Base-by-base conservation (phyloP, 2,113 vertebrate genomes). In the Dasypus novemcinctus region DNA sequence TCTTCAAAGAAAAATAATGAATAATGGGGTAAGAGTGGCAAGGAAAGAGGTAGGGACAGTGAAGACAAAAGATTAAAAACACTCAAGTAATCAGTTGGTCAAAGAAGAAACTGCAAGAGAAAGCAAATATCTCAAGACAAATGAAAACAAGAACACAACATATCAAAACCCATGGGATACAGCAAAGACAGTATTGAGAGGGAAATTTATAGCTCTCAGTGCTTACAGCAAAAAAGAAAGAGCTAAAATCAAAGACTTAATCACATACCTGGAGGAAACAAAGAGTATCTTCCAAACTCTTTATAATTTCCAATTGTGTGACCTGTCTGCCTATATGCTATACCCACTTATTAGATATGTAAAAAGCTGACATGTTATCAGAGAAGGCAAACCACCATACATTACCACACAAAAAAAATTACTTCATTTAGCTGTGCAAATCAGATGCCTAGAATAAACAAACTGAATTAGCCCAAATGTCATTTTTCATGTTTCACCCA, bases 1-100 rank as follows among this genome's bases (percentile, higher is more conserved):
- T 90, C 61, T 83, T 78, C 72, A 81, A 90, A 92, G 49, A 86
- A 90, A 76, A 89, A 64, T 38, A 71, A 85, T 93, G 84, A 43
- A 15, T 31, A 72, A 90, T 41, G 6, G 20, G 17, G 5, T 61
- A 79, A 83, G 38, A 91, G 6, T 27, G 6, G 49, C 52, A 81
- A 12, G 52, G 15, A 57, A 92, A 52, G 25, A 36, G 4, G 33
- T 0, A 49, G 4, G 36, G 72, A 7, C 5, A 10, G 15, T 25
- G 57, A 17, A 86, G 36, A 38, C 17, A 66, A 23, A 81, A 7
- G 15, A 27, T 83, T 49, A 49, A 49, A 49, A 7, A 49, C 46
- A 49, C 46, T 49, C 46, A 49, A 49, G 11, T 49, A 49, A 49
- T 49, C 46, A 49, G 46, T 49, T 7, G 46, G 46, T 49, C 46